A percentile compares a stretch with the other conserved stretches of the same genome.
Evolutionary conservation across 92 coral and sea anemone genomes (phyloP).

Genomic region (Paragorgia papillata): DNA sequence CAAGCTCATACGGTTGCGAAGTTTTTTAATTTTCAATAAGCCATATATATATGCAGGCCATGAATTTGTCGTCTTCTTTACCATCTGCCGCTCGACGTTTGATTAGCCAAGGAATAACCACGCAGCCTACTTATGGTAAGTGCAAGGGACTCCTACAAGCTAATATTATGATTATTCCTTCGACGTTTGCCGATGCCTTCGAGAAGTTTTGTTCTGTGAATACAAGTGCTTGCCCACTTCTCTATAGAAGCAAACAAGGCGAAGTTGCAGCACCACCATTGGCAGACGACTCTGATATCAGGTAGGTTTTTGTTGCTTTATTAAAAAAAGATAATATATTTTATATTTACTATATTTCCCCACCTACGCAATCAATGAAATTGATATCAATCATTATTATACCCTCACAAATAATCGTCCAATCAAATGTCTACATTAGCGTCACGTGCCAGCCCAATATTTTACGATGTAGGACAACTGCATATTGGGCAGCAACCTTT

Average conservation of each 20-base stretch:
- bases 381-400: too few species aligned
- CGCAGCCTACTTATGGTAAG: conserved; percentile 8
- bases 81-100: conserved; percentile 1
- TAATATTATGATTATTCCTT: conserved; percentile 62
- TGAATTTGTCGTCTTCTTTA: neutral
- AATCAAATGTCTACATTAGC: too few species aligned
- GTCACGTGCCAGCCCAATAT: too few species aligned
- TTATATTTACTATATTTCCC: too few species aligned
- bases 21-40: too few species aligned
- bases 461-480: too few species aligned
- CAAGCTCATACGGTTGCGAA: too few species aligned
- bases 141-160: conserved; percentile 57
- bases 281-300: conserved; percentile 56
- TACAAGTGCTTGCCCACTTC: conserved; percentile 56
- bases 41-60: too few species aligned
- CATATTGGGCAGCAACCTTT: too few species aligned
- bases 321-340: neutral
- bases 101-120: neutral
- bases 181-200: conserved; percentile 56
- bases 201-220: conserved; percentile 68
- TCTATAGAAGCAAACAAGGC: conserved; percentile 65
- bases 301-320: conserved; percentile 54
- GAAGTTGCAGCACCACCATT: conserved; percentile 57
- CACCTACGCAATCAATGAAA: too few species aligned
- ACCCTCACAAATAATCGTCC: too few species aligned